A percentile compares a stretch with the other conserved stretches of the same genome.
Evolutionary conservation across 2,113 vertebrate species (phyloP).

Genomic region (Centropus unirufus): DNA sequence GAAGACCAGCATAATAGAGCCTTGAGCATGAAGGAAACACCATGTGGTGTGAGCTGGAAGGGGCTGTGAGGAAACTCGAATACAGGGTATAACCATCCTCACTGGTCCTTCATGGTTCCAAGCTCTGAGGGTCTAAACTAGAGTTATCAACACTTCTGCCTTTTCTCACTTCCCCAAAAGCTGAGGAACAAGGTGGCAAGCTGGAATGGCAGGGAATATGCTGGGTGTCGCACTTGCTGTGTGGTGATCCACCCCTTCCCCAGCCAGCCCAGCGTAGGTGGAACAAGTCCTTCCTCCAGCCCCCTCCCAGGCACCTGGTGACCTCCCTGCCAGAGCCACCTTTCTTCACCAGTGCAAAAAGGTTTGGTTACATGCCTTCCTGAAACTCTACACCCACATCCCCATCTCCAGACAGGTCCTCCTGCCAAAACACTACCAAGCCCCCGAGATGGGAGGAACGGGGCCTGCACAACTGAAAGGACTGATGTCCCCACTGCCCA

Average conservation of each 20-base stretch:
- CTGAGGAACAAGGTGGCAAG: neutral
- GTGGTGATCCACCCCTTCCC: neutral
- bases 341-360: neutral
- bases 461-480: neutral
- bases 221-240: neutral
- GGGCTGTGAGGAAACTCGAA: neutral
- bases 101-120: neutral
- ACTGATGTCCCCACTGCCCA: accelerated
- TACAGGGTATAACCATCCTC: neutral
- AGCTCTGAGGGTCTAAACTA: neutral
- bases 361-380: neutral
- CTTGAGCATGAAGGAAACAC: neutral
- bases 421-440: neutral
- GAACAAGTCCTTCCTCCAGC: neutral
- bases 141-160: neutral
- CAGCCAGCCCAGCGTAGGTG: neutral
- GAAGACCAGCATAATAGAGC: accelerated
- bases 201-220: neutral
- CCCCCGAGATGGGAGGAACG: neutral
- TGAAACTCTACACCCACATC: neutral
- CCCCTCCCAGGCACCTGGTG: neutral
- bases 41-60: neutral
- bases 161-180: neutral
- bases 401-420: accelerated
- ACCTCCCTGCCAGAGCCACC: neutral